Percentiles rank a stretch among this genome's conserved stretches.
Evolutionary conservation across 53 echinoderm and acorn worm species (phyloP).

Genomic region (Crossaster papposus): DNA sequence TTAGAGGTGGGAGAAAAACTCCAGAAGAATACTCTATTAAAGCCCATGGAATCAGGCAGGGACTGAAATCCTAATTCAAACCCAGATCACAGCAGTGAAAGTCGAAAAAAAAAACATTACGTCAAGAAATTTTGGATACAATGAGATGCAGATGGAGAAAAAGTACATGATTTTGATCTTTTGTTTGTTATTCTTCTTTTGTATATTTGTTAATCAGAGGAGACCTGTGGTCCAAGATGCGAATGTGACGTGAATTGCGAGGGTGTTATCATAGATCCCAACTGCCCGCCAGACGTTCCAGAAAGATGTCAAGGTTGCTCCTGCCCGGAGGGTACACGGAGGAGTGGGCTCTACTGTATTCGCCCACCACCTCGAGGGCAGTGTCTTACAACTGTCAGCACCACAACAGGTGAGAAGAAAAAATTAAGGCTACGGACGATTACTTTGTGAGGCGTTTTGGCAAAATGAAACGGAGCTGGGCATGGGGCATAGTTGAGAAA

Average conservation of each 20-base stretch:
- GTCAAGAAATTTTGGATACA: too few species aligned
- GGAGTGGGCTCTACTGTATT: background rate
- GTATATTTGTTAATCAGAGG: background rate
- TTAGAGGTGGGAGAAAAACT: too few species aligned
- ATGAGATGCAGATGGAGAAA: background rate
- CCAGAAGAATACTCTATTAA: too few species aligned
- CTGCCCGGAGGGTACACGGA: background rate
- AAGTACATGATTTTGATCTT: background rate
- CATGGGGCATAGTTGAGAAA: too few species aligned
- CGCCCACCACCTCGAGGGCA: background rate
- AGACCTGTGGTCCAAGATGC: background rate
- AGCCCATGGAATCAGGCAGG: too few species aligned
- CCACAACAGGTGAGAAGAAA: background rate
- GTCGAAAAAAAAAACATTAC: too few species aligned
- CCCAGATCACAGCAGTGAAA: too few species aligned
- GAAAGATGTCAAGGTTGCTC: background rate
- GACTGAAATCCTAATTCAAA: too few species aligned
- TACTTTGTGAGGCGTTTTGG: too few species aligned
- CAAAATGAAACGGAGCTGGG: too few species aligned
- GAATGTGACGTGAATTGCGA: constrained; percentile 14
- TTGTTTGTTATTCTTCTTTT: background rate
- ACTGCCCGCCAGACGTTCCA: constrained; percentile 14
- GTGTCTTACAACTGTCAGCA: background rate
- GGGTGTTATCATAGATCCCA: background rate
- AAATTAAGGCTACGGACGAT: background rate